Percentiles rank a stretch among this genome's conserved stretches.
These are phyloP conservation scores for Thecocarcelia acutangulata DNA, from an alignment of 2,888 invertebrate species.

Conservation along the genomic window DNA sequence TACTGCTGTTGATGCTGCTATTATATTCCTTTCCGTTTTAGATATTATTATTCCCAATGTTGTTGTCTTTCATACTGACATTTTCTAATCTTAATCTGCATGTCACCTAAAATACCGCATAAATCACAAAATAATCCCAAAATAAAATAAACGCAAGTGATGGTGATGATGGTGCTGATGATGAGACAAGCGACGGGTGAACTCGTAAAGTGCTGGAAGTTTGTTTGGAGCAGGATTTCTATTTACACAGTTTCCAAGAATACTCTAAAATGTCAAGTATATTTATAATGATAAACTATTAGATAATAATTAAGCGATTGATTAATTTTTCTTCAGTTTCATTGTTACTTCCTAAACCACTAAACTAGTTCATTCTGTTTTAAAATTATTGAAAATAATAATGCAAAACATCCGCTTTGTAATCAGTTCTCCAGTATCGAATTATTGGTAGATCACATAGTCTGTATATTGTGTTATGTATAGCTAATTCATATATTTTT, in stretches of 20 bases:
- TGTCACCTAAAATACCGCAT: slow-evolving; percentile 80
- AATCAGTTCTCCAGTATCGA: too few species aligned
- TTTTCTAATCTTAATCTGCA: slow-evolving; percentile 78
- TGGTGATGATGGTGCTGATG: slow-evolving; percentile 41
- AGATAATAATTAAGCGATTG: too few species aligned
- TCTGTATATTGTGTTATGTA: too few species aligned
- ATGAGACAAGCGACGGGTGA: neutral
- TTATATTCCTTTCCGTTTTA: slow-evolving; percentile 24
- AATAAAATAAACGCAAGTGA: slow-evolving; percentile 74
- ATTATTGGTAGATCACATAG: too few species aligned
- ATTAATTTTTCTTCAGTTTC: too few species aligned
- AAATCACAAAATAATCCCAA: slow-evolving; percentile 80
- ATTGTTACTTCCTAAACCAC: too few species aligned
- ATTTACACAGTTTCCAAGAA: neutral
- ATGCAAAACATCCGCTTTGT: too few species aligned
- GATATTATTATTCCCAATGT: slow-evolving; percentile 11
- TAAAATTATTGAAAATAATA: too few species aligned
- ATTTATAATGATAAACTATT: too few species aligned
- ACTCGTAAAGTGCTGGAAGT: neutral
- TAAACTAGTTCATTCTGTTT: too few species aligned
- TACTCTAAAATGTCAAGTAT: too few species aligned
- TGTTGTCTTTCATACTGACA: slow-evolving; percentile 68
- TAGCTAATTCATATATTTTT: too few species aligned
- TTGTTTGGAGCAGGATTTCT: neutral
- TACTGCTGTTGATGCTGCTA: neutral